A percentile compares a stretch with the other conserved stretches of the same genome.
Conservation (phyloP, 92 coral and sea anemone species). For the Pocillopora grandis region DNA sequence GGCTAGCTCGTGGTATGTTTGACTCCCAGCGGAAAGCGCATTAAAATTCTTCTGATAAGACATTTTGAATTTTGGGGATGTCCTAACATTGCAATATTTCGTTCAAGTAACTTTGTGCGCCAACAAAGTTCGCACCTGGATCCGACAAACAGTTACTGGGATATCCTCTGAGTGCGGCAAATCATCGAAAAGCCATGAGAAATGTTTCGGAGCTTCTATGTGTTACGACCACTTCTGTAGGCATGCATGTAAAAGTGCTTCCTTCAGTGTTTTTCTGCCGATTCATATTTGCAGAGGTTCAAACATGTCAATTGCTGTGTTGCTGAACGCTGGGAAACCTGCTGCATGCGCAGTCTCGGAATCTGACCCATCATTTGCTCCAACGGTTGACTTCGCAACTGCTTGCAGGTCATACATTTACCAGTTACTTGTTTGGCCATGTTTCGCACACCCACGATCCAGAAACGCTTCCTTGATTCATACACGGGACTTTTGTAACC, state of each 20-base stretch:
- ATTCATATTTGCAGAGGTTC: conserved; percentile 64
- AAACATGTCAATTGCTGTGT: conserved; percentile 75
- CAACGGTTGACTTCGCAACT: conserved; percentile 53
- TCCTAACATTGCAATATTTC: conserved; percentile 51
- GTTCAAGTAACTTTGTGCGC: conserved; percentile 47
- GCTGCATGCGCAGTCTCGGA: conserved; percentile 58
- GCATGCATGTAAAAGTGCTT: conserved; percentile 66
- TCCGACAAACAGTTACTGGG: too few species aligned
- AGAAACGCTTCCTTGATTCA: conserved; percentile 57
- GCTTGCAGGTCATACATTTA: conserved; percentile 58
- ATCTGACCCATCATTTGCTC: conserved; percentile 68
- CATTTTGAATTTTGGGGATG: conserved; percentile 36
- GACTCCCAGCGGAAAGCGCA: conserved; percentile 33
- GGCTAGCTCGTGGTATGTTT: conserved; percentile 45
- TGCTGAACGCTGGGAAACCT: conserved; percentile 54
- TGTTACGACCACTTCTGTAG: conserved; percentile 57
- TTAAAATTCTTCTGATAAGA: conserved; percentile 28
- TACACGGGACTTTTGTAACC: conserved; percentile 59
- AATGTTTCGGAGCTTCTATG: conserved; percentile 60
- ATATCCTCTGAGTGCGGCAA: conserved; percentile 50
- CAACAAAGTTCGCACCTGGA: conserved; percentile 59
- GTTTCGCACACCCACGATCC: conserved; percentile 58
- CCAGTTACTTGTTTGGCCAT: conserved; percentile 47
- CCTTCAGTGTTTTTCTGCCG: conserved; percentile 61
- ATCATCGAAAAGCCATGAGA: conserved; percentile 64